A percentile compares a stretch with the other conserved stretches of the same genome.
These are phyloP conservation scores for Ametastegia equiseti DNA, from an alignment of 2,888 invertebrate species.

Conservation along the genomic window DNA sequence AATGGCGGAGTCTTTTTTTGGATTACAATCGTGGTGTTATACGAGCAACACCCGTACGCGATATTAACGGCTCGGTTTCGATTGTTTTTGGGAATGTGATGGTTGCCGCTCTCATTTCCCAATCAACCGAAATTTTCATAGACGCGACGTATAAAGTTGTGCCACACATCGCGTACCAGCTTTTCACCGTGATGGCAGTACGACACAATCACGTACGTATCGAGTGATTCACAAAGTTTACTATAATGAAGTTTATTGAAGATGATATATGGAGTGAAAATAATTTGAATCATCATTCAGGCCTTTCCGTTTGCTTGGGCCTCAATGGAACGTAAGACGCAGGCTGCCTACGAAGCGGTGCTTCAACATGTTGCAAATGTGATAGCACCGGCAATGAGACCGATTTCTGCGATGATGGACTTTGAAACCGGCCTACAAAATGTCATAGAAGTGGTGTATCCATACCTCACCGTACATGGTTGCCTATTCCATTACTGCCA, in stretches of 20 bases:
- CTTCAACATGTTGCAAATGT: background rate
- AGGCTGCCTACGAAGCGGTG: background rate
- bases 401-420: background rate
- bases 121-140: background rate
- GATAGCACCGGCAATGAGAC: background rate
- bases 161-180: background rate
- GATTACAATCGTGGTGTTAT: background rate
- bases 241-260: background rate
- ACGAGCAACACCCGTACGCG: background rate
- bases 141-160: conserved; percentile 1
- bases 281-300: background rate
- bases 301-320: conserved; percentile 5
- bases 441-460: background rate
- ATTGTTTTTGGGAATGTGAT: background rate
- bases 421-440: background rate
- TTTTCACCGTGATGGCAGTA: conserved; percentile 13
- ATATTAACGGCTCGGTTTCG: background rate
- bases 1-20: background rate
- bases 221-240: background rate
- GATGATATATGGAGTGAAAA: background rate
- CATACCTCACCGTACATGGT: background rate
- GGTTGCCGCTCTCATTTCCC: background rate
- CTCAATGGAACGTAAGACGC: background rate
- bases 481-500: background rate
- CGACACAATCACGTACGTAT: background rate